phyloP scores from a whole-genome alignment of 2,888 invertebrate genomes.

The Chrysolina haemoptera region DNA sequence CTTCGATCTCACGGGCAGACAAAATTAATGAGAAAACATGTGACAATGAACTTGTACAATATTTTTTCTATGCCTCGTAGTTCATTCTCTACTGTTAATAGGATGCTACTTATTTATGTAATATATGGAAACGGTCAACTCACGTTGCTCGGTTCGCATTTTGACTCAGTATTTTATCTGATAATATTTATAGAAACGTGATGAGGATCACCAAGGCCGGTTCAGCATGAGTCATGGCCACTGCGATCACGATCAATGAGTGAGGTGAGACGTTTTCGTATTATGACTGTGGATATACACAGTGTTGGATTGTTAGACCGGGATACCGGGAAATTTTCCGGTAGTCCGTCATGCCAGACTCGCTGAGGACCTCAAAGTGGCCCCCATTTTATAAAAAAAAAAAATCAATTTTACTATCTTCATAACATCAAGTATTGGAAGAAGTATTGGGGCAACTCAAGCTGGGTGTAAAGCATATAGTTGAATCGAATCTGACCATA shows the following conservation, averaged over 20 bases:
- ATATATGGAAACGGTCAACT: neutral
- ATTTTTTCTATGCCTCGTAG: neutral
- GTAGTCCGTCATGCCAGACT: no score
- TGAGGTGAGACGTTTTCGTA: neutral
- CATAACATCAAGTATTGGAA: no score
- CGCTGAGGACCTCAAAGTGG: no score
- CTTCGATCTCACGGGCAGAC: no score
- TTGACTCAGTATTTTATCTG: slow-evolving; percentile 13
- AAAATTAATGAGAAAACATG: no score
- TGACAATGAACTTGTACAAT: neutral
- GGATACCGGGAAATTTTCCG: no score
- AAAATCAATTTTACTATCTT: no score
- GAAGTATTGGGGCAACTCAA: no score
- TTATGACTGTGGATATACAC: neutral
- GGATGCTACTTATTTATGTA: neutral
- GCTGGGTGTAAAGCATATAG: no score
- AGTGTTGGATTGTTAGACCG: no score
- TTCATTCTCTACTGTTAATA: neutral
- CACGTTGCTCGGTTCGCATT: slow-evolving; percentile 19
- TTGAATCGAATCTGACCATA: no score
- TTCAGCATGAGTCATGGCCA: neutral
- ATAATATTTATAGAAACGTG: slow-evolving; percentile 32
- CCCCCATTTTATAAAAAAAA: no score
- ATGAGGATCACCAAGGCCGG: slow-evolving; percentile 24
- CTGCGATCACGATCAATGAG: neutral